Evolutionary conservation across 1,140 invertebrate species (phyloP), one percentile per base, ranked within the genome.

Genomic region (Leptinotarsa lineolata): DNA sequence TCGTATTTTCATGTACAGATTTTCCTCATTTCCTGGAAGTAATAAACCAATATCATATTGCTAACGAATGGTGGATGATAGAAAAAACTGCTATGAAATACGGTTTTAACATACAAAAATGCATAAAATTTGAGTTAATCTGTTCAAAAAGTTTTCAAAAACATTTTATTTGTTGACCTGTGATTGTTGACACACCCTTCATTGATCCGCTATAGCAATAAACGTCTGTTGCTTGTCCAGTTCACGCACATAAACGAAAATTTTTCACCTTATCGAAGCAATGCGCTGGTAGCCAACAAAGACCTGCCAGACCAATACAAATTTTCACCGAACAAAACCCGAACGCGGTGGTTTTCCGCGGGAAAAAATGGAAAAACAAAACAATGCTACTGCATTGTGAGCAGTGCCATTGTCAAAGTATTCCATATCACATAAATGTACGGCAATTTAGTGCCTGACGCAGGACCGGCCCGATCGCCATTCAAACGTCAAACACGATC

Each of bases 401-500:
- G 15, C 16, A 13, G 18, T 15, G 58, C 69, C 44, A 71, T 71
- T 71, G 69, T 71, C 59, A 46, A 71, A 71, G 58, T 71, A 71
- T 63, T 71, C 60, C 69, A 71, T 71, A 71, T 61, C 58, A 30
- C 59, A 63, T 71, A 59, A 71, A 71, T 63, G 69, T 71, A 71
- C 69, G 58, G 16, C 69, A 59, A 63, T 71, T 71, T 71, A 45
- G 60, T 63, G 69, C 44, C 60, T 30, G 24, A 18, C 66, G 18
- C 68, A 69, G 20, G 30, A 30, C 69, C 69, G 69, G 69, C 58
- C 69, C 58, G 44, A 63, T 63, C 22, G 58, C 69, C 54, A 71
- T 71, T 71, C 69, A 71, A 71, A 71, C 44, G 69, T 71, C 69
- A 71, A 71, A 71, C 69, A 18, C 69, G 69, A 71, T 71, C 69